Evolutionary conservation across 2,888 invertebrate species (phyloP), one percentile per base, ranked within the genome.

Genomic region (Mycalesis mineus): DNA sequence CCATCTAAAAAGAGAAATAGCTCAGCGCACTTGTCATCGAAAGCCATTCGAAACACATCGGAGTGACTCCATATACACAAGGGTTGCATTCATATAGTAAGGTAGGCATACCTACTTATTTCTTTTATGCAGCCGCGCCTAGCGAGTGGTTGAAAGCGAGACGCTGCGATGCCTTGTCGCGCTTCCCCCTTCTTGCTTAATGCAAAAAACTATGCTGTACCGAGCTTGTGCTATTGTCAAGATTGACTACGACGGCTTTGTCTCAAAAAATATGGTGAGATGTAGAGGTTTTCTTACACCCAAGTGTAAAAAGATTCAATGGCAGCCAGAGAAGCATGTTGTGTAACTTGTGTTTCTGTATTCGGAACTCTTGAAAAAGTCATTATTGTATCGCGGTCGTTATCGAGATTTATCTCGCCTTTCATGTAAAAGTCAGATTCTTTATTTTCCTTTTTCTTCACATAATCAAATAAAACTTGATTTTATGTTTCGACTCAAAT

Each of bases 401-500:
- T 70, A 69, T 72, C 72, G 74, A 75, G 73, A 79, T 77, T 79
- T 73, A 68, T 72, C 72, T 77, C 77, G 75, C 78, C 77, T 84
- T 82, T 79, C 79, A 81, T 79, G 76, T 83, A 78, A 81, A 81
- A 80, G 80, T 75, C 78, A 84, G 77, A 80, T 82, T 79, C 82
- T 78, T 66, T 78, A 78, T 77, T 70, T 82, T 81, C 77, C 77
- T 80, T 80, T 82, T 80, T 78, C 75, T 79, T 75, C 80, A 80
- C 74, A 78, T 84, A 87, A 88, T 88, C 83, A 87, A 88, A 88
- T 88, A 86, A 86, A 88, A 88, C 87, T 87, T 87, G 87, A 88
- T 88, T 88, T 88, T 88, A 88, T 88, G 87, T 88, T 88, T 85
- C 82, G 76, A 88, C 84, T 87, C 87, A 88, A 88, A 88, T 89